Percentiles rank a stretch among this genome's conserved stretches.
phyloP scores from a whole-genome alignment of 2,888 invertebrate genomes.

The Punctoribates punctum region DNA sequence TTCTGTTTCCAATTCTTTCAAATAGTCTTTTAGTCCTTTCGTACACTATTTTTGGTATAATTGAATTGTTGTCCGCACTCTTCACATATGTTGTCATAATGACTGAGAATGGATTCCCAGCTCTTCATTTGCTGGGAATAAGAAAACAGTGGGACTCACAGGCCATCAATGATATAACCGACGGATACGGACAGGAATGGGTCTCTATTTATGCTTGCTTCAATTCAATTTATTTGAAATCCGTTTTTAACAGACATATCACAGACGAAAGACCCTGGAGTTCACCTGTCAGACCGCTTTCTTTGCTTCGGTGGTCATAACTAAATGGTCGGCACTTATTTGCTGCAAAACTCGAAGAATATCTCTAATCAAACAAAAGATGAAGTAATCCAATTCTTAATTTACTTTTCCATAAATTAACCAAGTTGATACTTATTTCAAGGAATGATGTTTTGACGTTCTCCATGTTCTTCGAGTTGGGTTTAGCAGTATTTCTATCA shows the following conservation, averaged over 20 bases:
- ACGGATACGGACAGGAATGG: constrained; percentile 59
- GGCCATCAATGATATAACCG: constrained; percentile 57
- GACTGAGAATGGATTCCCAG: constrained; percentile 97
- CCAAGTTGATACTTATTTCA: background rate
- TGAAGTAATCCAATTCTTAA: constrained; percentile 52
- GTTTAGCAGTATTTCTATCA: constrained; percentile 36
- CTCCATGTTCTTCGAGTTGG: constrained; percentile 33
- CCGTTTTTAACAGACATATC: constrained; percentile 53
- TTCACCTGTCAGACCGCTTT: constrained; percentile 57
- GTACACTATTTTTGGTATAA: constrained; percentile 77
- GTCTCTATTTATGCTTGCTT: background rate
- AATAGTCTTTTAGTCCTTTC: constrained; percentile 74
- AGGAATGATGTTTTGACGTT: constrained; percentile 39
- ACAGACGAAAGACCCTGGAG: constrained; percentile 55
- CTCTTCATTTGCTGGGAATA: constrained; percentile 55
- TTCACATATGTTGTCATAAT: constrained; percentile 98
- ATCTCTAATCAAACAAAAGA: constrained; percentile 56
- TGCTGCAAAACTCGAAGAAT: constrained; percentile 57
- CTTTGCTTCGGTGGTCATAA: constrained; percentile 56
- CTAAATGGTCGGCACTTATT: constrained; percentile 57
- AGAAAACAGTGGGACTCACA: constrained; percentile 58
- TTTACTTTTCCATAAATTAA: background rate
- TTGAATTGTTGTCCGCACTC: constrained; percentile 59
- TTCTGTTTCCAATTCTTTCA: background rate
- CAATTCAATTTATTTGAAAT: too few species aligned